Conservation (phyloP, 2,113 vertebrate species). For the Aptenodytes patagonicus region DNA sequence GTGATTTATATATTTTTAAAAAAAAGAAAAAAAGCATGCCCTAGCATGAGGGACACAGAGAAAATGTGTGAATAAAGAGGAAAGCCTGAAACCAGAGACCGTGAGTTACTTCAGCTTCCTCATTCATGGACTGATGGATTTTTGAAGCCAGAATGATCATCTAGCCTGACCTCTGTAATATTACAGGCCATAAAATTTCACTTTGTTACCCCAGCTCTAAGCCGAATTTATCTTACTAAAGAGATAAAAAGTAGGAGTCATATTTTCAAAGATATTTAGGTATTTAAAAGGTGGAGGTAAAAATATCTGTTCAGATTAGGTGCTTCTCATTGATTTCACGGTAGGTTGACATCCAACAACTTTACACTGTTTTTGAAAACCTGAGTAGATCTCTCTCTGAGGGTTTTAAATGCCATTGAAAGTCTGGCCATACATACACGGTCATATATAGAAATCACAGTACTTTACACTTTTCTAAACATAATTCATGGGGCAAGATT, state of each 20-base stretch:
- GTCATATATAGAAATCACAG: neutral
- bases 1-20: neutral
- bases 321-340: neutral
- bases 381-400: neutral
- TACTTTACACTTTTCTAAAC: neutral
- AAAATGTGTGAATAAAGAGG: neutral
- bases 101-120: neutral
- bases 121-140: neutral
- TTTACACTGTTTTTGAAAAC: neutral
- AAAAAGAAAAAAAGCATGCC: neutral
- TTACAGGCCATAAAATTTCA: slow-evolving; percentile 9
- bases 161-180: slow-evolving; percentile 13
- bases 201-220: neutral
- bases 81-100: neutral
- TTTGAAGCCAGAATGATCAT: slow-evolving; percentile 11
- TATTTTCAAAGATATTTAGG: neutral
- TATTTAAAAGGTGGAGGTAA: neutral
- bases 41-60: neutral
- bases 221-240: neutral
- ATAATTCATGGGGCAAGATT: neutral
- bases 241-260: neutral
- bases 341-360: neutral
- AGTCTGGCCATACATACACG: neutral
- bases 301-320: neutral
- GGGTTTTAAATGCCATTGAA: neutral